Evolutionary conservation across 2,888 invertebrate genomes (phyloP), one percentile per base, ranked within the genome.

Genomic region (Epirrhoe tristata): DNA sequence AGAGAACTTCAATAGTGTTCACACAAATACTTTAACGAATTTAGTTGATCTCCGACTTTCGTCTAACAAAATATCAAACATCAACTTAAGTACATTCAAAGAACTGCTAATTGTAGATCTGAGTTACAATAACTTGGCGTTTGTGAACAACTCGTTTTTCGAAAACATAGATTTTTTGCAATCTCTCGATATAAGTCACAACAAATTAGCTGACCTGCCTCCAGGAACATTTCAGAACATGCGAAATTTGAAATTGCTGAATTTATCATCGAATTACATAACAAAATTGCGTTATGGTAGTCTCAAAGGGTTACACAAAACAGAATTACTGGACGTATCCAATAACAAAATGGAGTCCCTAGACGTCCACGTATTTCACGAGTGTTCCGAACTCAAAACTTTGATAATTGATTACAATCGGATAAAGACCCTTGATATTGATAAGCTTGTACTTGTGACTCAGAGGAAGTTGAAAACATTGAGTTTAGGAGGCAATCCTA

Each of bases 401-500:
- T 75, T 93, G 24, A 79, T 90, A 59, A 83, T 92, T 50, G 93
- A 93, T 76, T 89, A 88, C 66, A 93, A 93, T 78, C 72, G 72
- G 31, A 82, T 93, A 56, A 85, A 82, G 75, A 80, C 78, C n/a
- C 73, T 93, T 31, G 86, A 92, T 66, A 80, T 91, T 7, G 85
- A 87, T 54, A 83, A 80, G 66, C 69, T 92, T n/a, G 74, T 85
- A 51, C 67, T 76, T 14, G 75, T 84, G 0, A 74, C 82, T n/a
- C 80, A 86, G n/a, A 76, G 48, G 57, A 86, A 85, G 63, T 73
- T 93, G 48, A 81, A 72, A 36, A 77, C 76, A 31, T 63, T 93
- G 48, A 93, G 93, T 73, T 73, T 93, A 52, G 93, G 93, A 3
- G 91, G 91, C 6, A 93, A 93, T 74, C 88, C 87, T 10, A 79